Base-by-base conservation (phyloP, 2,113 vertebrate species). In the Deroptyus accipitrinus region DNA sequence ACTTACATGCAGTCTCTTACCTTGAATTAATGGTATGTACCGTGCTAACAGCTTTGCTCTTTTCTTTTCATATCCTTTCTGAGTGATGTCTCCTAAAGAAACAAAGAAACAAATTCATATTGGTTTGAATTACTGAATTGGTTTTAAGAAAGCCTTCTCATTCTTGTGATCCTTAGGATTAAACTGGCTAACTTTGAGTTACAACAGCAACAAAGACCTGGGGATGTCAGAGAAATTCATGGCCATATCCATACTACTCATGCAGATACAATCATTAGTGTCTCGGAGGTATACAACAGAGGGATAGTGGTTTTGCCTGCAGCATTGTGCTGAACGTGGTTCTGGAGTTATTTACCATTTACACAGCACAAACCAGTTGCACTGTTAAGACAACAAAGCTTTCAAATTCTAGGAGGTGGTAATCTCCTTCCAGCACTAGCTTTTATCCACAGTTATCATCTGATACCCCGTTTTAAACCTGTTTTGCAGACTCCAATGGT, bases 21-120 rank as follows among this genome's bases (percentile, higher is more conserved):
- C 98, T 98, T 98, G 98, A 87, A 97, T 83, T 27, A 97, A 96
- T 18, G 98, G 98, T 49, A 97, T 90, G 6, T 97, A 98, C 17
- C 97, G 94, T 37, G 98, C 98, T 35, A 98, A 96, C 39, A 98
- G 95, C 92, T 98, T 98, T 7, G 98, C 98, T 77, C 97, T 97
- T 94, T 98, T 98, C 97, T 98, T 98, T 61, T 98, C 98, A 83
- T 98, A 98, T 23, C 98, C 98, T 72, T 98, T 98, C 54, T 98
- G 98, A 90, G 98, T 98, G 94, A 98, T 98, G 87, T 98, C 98
- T 88, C 98, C 98, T 98, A 87, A 57, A 97, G 77, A 54, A 96
- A 94, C 3, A 61, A 96, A 64, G 17, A 73, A 79, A 90, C 11
- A 79, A 64, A 86, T n/a, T 48, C 20, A 63, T 19, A 30, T 54